Conservation (phyloP, 2,888 invertebrate species). For the Yponomeuta cagnagella region DNA sequence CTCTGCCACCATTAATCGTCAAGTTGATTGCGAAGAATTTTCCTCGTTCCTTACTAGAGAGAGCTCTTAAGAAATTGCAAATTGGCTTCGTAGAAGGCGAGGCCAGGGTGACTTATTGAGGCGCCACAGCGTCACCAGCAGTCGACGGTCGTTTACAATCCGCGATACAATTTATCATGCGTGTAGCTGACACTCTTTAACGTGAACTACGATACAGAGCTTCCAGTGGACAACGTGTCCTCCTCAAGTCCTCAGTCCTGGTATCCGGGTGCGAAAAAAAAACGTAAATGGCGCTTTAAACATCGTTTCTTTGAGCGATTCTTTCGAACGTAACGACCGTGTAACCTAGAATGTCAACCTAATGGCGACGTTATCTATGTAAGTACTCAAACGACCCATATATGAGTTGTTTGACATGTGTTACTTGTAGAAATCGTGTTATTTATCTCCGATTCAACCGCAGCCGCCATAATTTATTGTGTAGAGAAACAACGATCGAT, state of each 20-base stretch:
- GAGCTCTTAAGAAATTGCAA: background rate
- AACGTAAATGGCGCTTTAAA: too few species aligned
- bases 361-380: background rate
- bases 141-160: background rate
- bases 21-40: background rate
- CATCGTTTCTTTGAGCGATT: background rate
- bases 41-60: background rate
- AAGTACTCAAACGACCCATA: background rate
- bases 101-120: background rate
- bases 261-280: background rate
- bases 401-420: slow-evolving; percentile 8
- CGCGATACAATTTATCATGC: background rate
- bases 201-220: background rate
- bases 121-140: background rate
- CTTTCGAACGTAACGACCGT: slow-evolving; percentile 1
- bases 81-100: background rate
- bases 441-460: slow-evolving; percentile 19
- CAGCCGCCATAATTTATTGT: slow-evolving; percentile 17
- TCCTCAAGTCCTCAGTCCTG: background rate
- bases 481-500: slow-evolving; percentile 8
- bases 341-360: background rate
- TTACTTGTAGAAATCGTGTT: slow-evolving; percentile 21
- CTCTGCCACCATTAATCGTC: background rate
- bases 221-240: background rate
- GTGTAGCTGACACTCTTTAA: background rate